These are phyloP conservation scores for Diorhabda sublineata DNA, from an alignment of 1,140 invertebrate genomes.

Conservation along the genomic window DNA sequence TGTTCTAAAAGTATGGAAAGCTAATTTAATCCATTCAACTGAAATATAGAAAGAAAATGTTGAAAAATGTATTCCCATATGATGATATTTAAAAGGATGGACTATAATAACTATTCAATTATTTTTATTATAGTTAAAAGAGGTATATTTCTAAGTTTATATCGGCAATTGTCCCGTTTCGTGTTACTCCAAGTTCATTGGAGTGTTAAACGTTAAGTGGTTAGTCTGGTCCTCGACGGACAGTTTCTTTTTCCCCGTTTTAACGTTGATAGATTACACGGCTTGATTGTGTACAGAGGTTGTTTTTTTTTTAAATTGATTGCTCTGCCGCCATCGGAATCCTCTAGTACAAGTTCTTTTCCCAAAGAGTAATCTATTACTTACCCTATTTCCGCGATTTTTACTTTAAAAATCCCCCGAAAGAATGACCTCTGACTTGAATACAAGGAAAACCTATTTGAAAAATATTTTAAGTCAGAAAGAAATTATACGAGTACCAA, in stretches of 20 bases:
- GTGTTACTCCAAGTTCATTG: background rate
- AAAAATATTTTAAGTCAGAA: background rate
- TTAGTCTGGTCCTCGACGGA: background rate
- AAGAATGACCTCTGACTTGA: background rate
- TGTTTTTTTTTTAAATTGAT: background rate
- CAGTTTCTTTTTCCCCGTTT: background rate
- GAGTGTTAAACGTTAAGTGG: background rate
- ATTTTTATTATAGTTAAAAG: too few species aligned
- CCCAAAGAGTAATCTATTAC: slow-evolving; percentile 2
- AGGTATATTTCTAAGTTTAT: background rate
- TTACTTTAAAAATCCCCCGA: background rate
- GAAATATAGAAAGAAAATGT: too few species aligned
- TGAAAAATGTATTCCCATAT: too few species aligned
- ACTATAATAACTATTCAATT: too few species aligned
- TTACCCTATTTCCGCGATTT: background rate
- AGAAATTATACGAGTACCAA: too few species aligned
- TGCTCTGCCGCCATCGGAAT: background rate
- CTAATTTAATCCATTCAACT: too few species aligned
- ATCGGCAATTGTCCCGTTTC: background rate
- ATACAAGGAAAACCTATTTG: background rate
- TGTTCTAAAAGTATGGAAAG: too few species aligned
- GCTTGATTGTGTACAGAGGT: slow-evolving; percentile 1
- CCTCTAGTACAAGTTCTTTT: background rate
- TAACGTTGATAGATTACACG: slow-evolving; percentile 2
- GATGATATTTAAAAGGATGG: too few species aligned